phyloP scores from a whole-genome alignment of 2,888 invertebrate genomes.

The Drosophila anomalata region DNA sequence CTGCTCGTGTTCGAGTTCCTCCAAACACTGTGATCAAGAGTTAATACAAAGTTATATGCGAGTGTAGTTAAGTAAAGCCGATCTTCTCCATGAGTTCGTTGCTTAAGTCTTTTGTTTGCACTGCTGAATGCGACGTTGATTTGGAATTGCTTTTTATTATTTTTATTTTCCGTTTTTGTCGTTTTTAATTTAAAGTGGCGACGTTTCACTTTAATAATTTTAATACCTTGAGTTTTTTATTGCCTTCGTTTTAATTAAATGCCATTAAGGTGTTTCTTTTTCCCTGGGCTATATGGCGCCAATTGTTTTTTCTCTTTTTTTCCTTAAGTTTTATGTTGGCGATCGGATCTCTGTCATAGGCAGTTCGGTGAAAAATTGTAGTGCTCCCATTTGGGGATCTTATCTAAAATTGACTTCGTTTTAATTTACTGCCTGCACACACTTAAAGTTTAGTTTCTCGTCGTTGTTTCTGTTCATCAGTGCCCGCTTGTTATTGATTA shows the following conservation, averaged over 20 bases:
- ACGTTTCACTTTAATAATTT: conserved; percentile 56
- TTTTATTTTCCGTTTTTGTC: conserved; percentile 38
- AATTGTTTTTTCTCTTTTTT: conserved; percentile 30
- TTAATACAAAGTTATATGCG: conserved; percentile 37
- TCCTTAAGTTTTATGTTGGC: background rate
- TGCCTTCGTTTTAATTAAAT: conserved; percentile 50
- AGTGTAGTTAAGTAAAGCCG: conserved; percentile 45
- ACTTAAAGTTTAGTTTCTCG: conserved; percentile 29
- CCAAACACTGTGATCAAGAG: conserved; percentile 40
- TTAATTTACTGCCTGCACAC: conserved; percentile 36
- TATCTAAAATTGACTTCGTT: conserved; percentile 53
- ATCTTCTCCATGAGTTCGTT: conserved; percentile 40
- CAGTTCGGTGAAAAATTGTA: conserved; percentile 37
- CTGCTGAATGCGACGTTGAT: conserved; percentile 44
- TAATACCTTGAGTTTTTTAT: conserved; percentile 52
- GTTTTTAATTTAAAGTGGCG: conserved; percentile 43
- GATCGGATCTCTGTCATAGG: conserved; percentile 28
- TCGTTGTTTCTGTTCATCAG: conserved; percentile 20
- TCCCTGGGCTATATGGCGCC: conserved; percentile 12
- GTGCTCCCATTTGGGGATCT: conserved; percentile 37
- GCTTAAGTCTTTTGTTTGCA: conserved; percentile 53
- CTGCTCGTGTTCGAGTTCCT: conserved; percentile 10
- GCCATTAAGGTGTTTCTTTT: conserved; percentile 51
- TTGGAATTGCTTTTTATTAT: conserved; percentile 44
- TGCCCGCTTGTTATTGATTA: conserved; percentile 41